Conservation (phyloP, 1,140 invertebrate genomes). For the Lutraria rhynchaena region DNA sequence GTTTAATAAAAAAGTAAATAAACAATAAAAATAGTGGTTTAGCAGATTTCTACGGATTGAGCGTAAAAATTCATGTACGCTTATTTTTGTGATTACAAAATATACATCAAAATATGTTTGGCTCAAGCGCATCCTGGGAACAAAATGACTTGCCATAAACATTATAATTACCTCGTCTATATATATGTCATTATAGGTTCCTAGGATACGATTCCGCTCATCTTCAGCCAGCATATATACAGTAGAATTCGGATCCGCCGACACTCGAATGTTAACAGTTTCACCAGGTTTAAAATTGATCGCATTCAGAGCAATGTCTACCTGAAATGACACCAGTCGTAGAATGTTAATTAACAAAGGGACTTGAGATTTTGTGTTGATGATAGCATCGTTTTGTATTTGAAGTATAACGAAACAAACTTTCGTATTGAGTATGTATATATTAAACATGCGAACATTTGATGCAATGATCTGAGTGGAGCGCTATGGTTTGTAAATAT, state of each 20-base stretch:
- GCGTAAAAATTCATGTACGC: no score
- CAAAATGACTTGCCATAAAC: no score
- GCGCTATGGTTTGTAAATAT: no score
- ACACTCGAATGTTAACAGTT: background rate
- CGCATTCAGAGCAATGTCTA: constrained; percentile 10
- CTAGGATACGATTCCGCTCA: constrained; percentile 38
- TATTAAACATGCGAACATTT: background rate
- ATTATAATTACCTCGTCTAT: constrained; percentile 39
- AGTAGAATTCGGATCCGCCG: constrained; percentile 11
- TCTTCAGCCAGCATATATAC: constrained; percentile 35
- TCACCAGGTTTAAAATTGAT: background rate
- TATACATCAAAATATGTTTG: no score
- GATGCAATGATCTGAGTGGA: no score
- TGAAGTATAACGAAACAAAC: background rate
- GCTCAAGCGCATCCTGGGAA: no score
- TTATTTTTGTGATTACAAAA: no score
- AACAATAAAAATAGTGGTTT: no score
- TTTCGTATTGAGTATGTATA: background rate
- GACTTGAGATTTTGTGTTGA: background rate
- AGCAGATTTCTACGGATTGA: no score
- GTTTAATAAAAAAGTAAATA: no score
- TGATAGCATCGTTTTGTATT: background rate
- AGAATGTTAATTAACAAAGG: background rate
- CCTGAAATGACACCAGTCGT: background rate
- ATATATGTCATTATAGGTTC: constrained; percentile 34